These are phyloP conservation scores for Gallirallus australis DNA, from an alignment of 2,797 vertebrate species.

Conservation along the genomic window DNA sequence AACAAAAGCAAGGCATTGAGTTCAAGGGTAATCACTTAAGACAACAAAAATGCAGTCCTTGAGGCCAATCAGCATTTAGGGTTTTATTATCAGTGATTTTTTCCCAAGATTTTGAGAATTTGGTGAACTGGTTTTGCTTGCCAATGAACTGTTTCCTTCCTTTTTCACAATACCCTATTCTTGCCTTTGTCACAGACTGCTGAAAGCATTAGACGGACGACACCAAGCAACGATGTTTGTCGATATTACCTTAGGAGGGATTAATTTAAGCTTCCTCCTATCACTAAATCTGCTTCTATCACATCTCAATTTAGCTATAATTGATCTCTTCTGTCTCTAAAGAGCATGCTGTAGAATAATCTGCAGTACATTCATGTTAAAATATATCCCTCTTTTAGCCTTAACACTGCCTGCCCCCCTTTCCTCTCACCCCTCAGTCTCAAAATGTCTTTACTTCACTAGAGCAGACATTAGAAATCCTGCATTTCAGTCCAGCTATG, in stretches of 20 bases:
- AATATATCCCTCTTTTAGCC: neutral
- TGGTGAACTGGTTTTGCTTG: neutral
- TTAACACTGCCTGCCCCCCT: neutral
- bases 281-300: conserved; percentile 43
- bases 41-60: neutral
- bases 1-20: neutral
- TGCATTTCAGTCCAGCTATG: neutral
- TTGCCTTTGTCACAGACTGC: neutral
- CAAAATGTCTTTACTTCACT: neutral
- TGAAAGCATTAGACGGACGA: neutral
- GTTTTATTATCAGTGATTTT: accelerated
- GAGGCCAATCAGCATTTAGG: neutral
- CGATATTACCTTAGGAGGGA: conserved; percentile 24
- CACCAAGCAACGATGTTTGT: neutral
- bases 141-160: neutral
- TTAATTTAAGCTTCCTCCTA: conserved; percentile 54
- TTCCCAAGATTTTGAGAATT: neutral
- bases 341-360: conserved; percentile 18
- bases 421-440: neutral
- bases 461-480: neutral
- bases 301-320: conserved; percentile 58
- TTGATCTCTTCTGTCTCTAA: conserved; percentile 55
- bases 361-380: neutral
- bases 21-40: neutral
- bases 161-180: neutral